These are phyloP conservation scores for Caenorhabditis latens DNA, from an alignment of 1,140 invertebrate genomes.

Conservation along the genomic window DNA sequence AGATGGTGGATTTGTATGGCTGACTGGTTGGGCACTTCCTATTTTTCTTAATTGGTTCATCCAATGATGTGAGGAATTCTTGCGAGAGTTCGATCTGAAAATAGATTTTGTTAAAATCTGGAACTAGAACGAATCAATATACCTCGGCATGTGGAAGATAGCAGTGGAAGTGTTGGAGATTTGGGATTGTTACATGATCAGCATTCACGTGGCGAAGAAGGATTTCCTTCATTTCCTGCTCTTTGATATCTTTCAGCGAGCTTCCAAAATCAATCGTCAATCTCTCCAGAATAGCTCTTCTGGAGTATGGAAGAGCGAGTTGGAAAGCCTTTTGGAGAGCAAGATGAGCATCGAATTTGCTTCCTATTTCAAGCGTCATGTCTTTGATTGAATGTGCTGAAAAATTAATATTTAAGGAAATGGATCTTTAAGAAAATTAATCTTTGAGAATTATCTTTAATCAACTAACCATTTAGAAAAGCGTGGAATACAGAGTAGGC, in stretches of 20 bases:
- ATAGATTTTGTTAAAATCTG: background rate
- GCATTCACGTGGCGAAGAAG: background rate
- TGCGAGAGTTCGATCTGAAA: conserved; percentile 28
- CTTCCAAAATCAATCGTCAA: conserved; percentile 21
- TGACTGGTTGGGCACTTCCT: background rate
- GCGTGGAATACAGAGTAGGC: background rate
- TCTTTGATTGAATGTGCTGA: background rate
- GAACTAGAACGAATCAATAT: background rate
- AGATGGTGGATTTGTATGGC: background rate
- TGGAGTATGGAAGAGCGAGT: background rate
- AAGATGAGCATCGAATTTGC: conserved; percentile 16
- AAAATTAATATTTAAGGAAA: too few relatives aligned
- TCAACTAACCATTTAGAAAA: background rate
- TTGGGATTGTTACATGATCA: background rate
- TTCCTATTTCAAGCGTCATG: background rate
- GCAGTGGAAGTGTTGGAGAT: conserved; percentile 44
- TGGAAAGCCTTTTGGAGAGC: conserved; percentile 22
- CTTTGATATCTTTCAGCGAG: background rate
- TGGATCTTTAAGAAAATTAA: background rate
- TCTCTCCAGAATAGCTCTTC: background rate
- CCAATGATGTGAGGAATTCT: background rate
- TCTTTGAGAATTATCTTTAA: background rate
- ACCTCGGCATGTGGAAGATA: conserved; percentile 23
- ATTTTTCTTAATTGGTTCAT: background rate
- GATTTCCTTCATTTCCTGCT: background rate